Base-by-base conservation (phyloP, 2,888 invertebrate species). In the Sminthurinus aureus region DNA sequence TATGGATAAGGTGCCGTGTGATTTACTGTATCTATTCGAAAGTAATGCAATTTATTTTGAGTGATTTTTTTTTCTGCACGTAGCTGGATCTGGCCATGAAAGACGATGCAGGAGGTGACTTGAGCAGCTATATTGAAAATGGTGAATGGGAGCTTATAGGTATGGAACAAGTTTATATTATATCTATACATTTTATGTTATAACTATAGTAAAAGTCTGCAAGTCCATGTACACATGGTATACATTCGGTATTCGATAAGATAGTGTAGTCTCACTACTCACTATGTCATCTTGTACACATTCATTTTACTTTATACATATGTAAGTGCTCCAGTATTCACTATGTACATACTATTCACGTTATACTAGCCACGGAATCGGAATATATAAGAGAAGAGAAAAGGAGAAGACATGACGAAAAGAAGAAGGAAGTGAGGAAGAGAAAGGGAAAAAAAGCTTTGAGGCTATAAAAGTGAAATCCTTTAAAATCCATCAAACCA, bases 61-160 rank as follows among this genome's bases (percentile, higher is more conserved):
- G 82, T 82, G 82, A 82, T 82, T 82, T 82, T 82, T 82, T 82
- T 64, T 81, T 22, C 38, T 74, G 18, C 52, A 24, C 64, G 64
- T 75, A 97, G 95, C 94, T 99, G 93, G 97, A 99, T 93, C 94
- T 99, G 92, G 94, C 96, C 91, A 94, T 98, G 91, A 96, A 98
- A 92, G 96, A 96, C 90, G 95, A 96, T 90, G 94, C 94, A 89
- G 97, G 97, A 89, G 98, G 98, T 89, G 99, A 99, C 92, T 93
- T 96, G 90, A 95, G 96, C 89, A 97, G 96, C 92, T 99, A 98
- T 93, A 98, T 99, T 91, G 96, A 96, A 89, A 99, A 99, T 91
- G 99, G 99, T 90, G 99, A 99, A 93, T 99, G 99, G 98, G 97
- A 98, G 92, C 93, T 99, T 90, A 94, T 99, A 93, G 98, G 98